phyloP scores from a whole-genome alignment of 1,140 invertebrate genomes.

The Bombus pyrosoma region DNA sequence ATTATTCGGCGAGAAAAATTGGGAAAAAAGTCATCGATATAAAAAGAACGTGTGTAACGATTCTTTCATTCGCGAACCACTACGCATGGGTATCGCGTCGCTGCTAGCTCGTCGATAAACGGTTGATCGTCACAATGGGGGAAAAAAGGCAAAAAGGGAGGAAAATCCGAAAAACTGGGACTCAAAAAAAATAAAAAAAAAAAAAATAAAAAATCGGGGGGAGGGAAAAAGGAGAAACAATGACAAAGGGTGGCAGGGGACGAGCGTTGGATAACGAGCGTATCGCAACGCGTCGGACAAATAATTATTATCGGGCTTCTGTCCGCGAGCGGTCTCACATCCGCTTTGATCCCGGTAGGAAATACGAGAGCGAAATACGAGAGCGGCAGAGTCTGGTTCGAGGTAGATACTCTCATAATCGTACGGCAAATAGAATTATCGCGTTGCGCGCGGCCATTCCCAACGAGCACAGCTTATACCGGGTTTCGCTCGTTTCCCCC shows the following conservation, averaged over 20 bases:
- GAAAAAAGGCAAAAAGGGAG: background rate
- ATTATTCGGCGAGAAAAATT: background rate
- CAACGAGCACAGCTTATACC: conserved; percentile 62
- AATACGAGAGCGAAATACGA: conserved; percentile 70
- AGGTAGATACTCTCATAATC: conserved; percentile 74
- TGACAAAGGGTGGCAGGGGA: conserved; percentile 12
- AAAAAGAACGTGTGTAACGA: background rate
- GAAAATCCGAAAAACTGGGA: background rate
- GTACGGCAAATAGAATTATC: conserved; percentile 75
- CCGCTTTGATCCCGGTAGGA: conserved; percentile 71
- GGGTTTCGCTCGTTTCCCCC: conserved; percentile 68
- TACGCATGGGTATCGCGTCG: background rate
- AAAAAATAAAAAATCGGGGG: background rate
- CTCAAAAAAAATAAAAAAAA: conserved; percentile 1
- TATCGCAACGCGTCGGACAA: conserved; percentile 70
- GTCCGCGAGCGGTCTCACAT: conserved; percentile 65
- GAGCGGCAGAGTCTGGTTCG: conserved; percentile 61
- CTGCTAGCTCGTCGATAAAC: conserved; percentile 44
- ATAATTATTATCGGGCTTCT: conserved; percentile 74
- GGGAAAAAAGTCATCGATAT: background rate
- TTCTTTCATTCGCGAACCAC: background rate
- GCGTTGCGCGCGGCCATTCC: conserved; percentile 64
- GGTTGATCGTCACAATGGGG: conserved; percentile 40
- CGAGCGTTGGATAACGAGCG: conserved; percentile 65
- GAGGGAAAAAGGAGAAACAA: background rate